Base-by-base conservation (phyloP, 2,797 vertebrate genomes). In the Danio jaintianensis region DNA sequence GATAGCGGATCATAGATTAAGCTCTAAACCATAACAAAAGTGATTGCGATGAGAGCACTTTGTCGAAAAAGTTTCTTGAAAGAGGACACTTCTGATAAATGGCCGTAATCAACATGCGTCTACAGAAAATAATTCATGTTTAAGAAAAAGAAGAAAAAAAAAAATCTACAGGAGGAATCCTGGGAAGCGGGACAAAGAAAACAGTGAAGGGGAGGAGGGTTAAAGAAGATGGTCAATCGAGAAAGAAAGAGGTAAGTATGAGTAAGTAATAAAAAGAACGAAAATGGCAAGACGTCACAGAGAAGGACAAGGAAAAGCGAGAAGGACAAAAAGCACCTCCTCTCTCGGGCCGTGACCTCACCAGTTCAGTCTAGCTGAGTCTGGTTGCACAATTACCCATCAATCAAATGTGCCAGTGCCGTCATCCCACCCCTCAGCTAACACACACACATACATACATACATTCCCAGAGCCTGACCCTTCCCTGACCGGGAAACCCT, bases 341-440 rank as follows among this genome's bases (percentile, higher is more conserved):
- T 81, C 42, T 75, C 73, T 84, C 45, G 63, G 92, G 91, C 91
- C 91, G 88, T 83, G 89, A 93, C 91, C 90, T 91, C 91, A 92
- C 92, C 91, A 89, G 92, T 92, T 93, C 86, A 67, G 90, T 93
- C 92, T 91, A 89, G 91, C 90, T 85, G 81, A 88, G 89, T 93
- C 90, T 82, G 79, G 91, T 91, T 92, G 88, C 89, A 93, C 93
- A 93, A 93, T 93, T 92, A 91, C 89, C 92, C 88, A 94, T 95
- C 93, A 93, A 94, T 94, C 93, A 93, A 87, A 85, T 85, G 89
- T 89, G 86, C 80, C 75, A 67, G 79, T 74, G 85, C 89, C 90
- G 86, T 93, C 92, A 92, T 89, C 83, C 85, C 87, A 86, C 90
- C 89, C 82, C 89, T 89, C 86, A 90, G 45, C 75, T 59, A 69